These are phyloP conservation scores for Syncerus caffer DNA, from an alignment of 2,797 vertebrate species.

Conservation along the genomic window DNA sequence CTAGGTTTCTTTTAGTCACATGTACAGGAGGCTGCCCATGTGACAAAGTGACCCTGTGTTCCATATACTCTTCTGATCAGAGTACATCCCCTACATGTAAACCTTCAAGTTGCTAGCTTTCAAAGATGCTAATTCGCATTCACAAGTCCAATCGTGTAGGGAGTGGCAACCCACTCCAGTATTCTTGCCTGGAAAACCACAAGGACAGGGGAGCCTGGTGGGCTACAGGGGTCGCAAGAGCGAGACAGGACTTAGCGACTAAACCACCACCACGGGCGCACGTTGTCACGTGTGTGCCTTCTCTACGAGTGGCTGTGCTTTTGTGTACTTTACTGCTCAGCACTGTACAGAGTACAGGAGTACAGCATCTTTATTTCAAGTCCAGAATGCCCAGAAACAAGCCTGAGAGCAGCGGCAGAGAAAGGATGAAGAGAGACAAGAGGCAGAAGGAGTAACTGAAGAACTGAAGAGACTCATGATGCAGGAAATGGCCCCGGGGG, in stretches of 20 bases:
- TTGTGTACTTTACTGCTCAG: not conserved
- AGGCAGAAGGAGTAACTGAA: not conserved
- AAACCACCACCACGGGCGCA: not conserved
- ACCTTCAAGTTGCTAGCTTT: not conserved
- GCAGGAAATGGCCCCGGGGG: not conserved
- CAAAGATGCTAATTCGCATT: not conserved
- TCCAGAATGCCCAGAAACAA: not conserved
- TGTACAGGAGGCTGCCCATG: fast-evolving
- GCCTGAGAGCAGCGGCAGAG: not conserved
- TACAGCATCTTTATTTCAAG: not conserved
- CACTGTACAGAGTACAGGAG: not conserved
- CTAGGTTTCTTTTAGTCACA: fast-evolving
- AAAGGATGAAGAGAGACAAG: not conserved
- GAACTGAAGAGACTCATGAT: not conserved
- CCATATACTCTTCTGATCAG: fast-evolving
- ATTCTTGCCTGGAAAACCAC: not conserved
- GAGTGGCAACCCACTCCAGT: not conserved
- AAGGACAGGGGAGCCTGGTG: not conserved
- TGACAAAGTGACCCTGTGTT: fast-evolving
- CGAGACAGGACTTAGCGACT: not conserved
- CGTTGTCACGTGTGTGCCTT: fast-evolving
- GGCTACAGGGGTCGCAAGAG: not conserved
- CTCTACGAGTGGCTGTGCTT: not conserved
- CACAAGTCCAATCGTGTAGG: not conserved
- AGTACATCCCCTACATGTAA: not conserved